Percentiles rank a stretch among this genome's conserved stretches.
phyloP scores from a whole-genome alignment of 1,140 invertebrate genomes.

The Drosophila parvula region DNA sequence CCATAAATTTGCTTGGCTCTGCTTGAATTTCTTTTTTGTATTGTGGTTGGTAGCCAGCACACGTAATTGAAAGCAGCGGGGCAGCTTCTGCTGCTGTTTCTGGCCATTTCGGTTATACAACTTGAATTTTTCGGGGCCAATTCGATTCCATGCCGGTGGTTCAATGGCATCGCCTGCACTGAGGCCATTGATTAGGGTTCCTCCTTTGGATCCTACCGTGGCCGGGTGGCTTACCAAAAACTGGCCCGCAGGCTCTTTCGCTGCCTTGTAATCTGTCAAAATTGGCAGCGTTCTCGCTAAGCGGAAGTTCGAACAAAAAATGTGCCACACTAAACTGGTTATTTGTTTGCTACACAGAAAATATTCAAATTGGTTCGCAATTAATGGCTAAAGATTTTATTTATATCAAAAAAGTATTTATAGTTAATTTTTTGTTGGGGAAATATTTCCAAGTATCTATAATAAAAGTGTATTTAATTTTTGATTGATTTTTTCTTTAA shows the following conservation, averaged over 20 bases:
- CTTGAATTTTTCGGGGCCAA: slow-evolving; percentile 43
- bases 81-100: slow-evolving; percentile 31
- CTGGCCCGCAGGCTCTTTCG: slow-evolving; percentile 21
- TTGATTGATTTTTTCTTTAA: no score
- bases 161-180: slow-evolving; percentile 64
- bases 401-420: no score
- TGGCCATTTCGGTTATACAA: slow-evolving; percentile 27
- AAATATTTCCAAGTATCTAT: background rate
- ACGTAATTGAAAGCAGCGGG: slow-evolving; percentile 79
- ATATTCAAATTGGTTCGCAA: background rate
- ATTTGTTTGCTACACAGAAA: slow-evolving; percentile 54
- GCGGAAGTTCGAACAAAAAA: slow-evolving; percentile 72
- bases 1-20: slow-evolving; percentile 65
- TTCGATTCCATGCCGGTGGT: slow-evolving; percentile 47
- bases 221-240: slow-evolving; percentile 58
- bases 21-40: slow-evolving; percentile 4
- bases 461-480: background rate
- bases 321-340: slow-evolving; percentile 67
- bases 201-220: slow-evolving; percentile 13
- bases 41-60: slow-evolving; percentile 30
- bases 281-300: slow-evolving; percentile 67
- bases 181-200: slow-evolving; percentile 65
- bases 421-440: background rate
- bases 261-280: slow-evolving; percentile 82
- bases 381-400: background rate